Evolutionary conservation across 2,888 invertebrate species (phyloP), one percentile per base, ranked within the genome.

Genomic region (Spicauda simplicius): DNA sequence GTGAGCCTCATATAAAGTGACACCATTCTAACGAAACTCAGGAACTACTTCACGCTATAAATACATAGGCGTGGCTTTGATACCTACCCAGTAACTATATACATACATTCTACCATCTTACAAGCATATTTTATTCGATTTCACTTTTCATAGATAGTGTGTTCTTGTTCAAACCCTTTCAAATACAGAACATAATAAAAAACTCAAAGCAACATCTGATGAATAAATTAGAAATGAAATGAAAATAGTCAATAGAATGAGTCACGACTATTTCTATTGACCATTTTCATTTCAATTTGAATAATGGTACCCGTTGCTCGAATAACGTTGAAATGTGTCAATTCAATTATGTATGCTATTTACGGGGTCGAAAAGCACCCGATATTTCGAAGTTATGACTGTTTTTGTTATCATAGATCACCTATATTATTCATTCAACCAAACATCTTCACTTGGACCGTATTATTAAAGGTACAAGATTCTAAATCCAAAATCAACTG

Each of bases 361-460:
- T 70, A 72, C 66, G 68, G 69, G 63, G 63, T 65, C 52, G 65
- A 58, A 55, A 68, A 66, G 53, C 52, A 56, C 65, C 64, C 64
- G 67, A 69, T 72, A 70, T 73, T 71, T 68, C 67, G 61, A 69
- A 69, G 60, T 71, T 70, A 70, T 70, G 69, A 70, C 70, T 59
- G 70, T 68, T 71, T 70, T 71, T 62, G 72, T 69, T 69, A 72
- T 71, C 74, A 72, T 71, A 73, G 74, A 71, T 69, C 70, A 71
- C 67, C 67, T 73, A 66, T 68, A 71, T 71, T 69, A 70, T 66
- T 66, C 61, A 71, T 60, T 64, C 52, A 50, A 18, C 37, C 11
- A 18, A 20, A 19, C 54, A 48, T 18, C 3, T 55, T n/a, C 52
- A 25, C 59, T 60, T 64, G 53, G 61, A 63, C 66, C 62, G 69